Percentiles rank a stretch among this genome's conserved stretches.
These are phyloP conservation scores for Drosophila dunni DNA, from an alignment of 1,140 invertebrate genomes.

Conservation along the genomic window DNA sequence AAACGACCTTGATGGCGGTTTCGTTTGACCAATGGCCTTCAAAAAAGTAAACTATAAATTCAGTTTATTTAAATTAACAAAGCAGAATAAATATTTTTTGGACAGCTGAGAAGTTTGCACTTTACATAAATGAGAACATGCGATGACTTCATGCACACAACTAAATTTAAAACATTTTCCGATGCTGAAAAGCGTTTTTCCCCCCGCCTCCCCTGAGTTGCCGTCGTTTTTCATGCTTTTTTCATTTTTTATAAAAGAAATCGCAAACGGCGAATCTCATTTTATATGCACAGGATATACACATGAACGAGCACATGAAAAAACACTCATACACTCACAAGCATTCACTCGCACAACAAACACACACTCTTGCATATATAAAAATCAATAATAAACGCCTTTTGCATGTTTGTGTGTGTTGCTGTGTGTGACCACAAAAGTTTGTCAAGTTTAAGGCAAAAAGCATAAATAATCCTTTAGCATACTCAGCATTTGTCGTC, in stretches of 20 bases:
- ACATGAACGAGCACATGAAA: constrained; percentile 13
- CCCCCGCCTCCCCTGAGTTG: neutral
- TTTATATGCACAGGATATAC: constrained; percentile 47
- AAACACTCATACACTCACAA: neutral
- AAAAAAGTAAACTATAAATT: constrained; percentile 4
- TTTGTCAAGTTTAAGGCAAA: constrained; percentile 61
- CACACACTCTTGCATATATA: constrained; percentile 1
- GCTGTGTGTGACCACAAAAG: constrained; percentile 33
- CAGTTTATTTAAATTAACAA: constrained; percentile 11
- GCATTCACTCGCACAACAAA: neutral
- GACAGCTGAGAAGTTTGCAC: neutral
- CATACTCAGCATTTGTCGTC: constrained; percentile 6
- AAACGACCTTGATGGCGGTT: constrained; percentile 13
- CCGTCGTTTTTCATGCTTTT: neutral
- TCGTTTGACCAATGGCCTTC: constrained; percentile 3
- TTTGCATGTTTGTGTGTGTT: constrained; percentile 19
- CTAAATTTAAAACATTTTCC: constrained; percentile 13
- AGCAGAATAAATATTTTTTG: constrained; percentile 1
- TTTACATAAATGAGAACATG: constrained; percentile 16
- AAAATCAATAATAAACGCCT: constrained; percentile 51
- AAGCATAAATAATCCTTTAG: constrained; percentile 60
- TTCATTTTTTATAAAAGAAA: constrained; percentile 24
- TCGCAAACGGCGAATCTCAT: constrained; percentile 41
- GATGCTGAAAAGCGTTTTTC: constrained; percentile 13
- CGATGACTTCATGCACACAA: constrained; percentile 27